Evolutionary conservation across 2,888 invertebrate genomes (phyloP), one percentile per base, ranked within the genome.

Genomic region (Cryptocheilus praepositus): DNA sequence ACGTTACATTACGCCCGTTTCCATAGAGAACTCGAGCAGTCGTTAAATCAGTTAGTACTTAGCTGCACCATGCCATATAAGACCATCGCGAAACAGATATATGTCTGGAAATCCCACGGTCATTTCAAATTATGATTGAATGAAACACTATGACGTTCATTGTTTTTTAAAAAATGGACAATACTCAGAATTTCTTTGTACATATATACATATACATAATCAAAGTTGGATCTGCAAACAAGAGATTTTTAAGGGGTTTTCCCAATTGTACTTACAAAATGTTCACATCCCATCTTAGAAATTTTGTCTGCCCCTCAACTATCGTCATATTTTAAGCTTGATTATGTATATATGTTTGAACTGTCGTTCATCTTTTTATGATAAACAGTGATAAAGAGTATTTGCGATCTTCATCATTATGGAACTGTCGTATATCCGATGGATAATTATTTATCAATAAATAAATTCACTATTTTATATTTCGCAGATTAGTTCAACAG

Each of bases 101-200:
- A 58, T n/a, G 25, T 51, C 46, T 64, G 15, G 13, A 67, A 49
- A 59, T 52, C 36, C 54, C 57, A 19, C 57, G 63, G 46, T 19
- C 52, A 52, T 61, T 66, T 66, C 53, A 60, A 70, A 46, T n/a
- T 57, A 64, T 60, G 53, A 36, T 74, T 67, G 36, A 36, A 11
- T 36, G 36, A 45, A 67, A 55, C 19, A 19, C 44, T 45, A 67
- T 68, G 65, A 71, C 66, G 67, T 67, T 71, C 53, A 53, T 57
- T 77, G 75, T 51, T 71, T 80, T 83, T 77, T 80, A 81, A 77
- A 74, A 74, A 81, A 81, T 78, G 74, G 84, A 85, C 84, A 86
- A 86, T 86, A 85, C 86, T 86, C 86, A 76, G 67, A 78, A 77
- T 75, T 75, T 59, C 63, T 77, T 80, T 82, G 80, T 81, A 83